Base-by-base conservation (phyloP, 2,113 vertebrate species). In the Heterotilapia buettikoferi region DNA sequence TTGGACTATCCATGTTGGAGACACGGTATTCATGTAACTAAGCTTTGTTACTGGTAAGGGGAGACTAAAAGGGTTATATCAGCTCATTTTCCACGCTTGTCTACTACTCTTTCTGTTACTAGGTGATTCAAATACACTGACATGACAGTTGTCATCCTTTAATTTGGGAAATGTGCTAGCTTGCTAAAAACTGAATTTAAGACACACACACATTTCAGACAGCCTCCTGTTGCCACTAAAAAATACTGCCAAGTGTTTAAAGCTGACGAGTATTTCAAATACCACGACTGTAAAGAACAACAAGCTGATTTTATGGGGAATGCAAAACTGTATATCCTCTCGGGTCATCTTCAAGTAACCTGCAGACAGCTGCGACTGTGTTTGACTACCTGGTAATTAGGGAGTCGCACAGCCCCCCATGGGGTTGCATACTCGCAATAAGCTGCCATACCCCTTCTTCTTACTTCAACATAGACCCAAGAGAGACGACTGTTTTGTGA, bases 11-110 rank as follows among this genome's bases (percentile, higher is more conserved):
- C 90, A 78, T 93, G 93, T 87, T 94, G 84, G 90, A 33, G 83
- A 91, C 90, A 89, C 71, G 61, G 84, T 95, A 91, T 94, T 92
- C 94, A 89, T 87, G 85, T 91, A 91, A 87, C 85, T 82, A 61
- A 92, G 94, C 92, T 93, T 92, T 93, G 89, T 87, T 92, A 90
- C 82, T 78, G 85, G 88, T 87, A 84, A 84, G 71, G 57, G 88
- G 83, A 88, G 47, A 92, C 89, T 92, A 95, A 94, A 93, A 80
- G 90, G 86, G 92, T 95, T 94, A 93, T 95, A 94, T 93, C 53
- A 8, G 91, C 86, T 89, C 53, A 95, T 96, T 94, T 90, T 94
- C 82, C 90, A 94, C 24, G 85, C 87, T 89, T 86, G 82, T 76
- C 86, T 84, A 26, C 83, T 54, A 81, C 33, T 91, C 50, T 63